Conservation (phyloP, 2,113 vertebrate genomes). For the Psittacara wagleri region DNA sequence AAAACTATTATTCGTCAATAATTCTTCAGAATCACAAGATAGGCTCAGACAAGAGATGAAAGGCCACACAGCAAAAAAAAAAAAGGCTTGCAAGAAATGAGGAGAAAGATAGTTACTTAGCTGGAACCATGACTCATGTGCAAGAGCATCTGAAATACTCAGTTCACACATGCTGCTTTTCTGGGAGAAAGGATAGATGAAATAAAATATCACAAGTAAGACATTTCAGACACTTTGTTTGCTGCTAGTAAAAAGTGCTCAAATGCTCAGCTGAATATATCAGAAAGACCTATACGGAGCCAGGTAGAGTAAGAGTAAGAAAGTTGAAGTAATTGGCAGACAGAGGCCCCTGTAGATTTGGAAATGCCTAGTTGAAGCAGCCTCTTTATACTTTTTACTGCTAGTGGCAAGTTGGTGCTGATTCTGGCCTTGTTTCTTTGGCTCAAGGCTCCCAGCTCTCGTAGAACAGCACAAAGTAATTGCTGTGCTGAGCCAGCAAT, state of each 20-base stretch:
- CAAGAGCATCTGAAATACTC: neutral
- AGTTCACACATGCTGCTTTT: neutral
- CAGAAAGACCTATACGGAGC: neutral
- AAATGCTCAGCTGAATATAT: neutral
- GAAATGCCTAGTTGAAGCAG: neutral
- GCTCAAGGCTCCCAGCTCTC: neutral
- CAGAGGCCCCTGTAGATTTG: neutral
- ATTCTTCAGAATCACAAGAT: neutral
- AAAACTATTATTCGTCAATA: neutral
- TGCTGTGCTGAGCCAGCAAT: neutral
- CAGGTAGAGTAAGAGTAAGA: neutral
- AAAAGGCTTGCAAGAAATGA: neutral
- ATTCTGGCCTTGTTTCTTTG: conserved; percentile 9
- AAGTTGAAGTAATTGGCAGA: neutral
- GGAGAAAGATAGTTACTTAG: neutral
- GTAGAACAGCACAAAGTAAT: neutral
- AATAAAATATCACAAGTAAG: neutral
- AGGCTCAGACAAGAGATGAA: neutral
- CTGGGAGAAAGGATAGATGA: neutral
- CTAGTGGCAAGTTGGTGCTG: neutral
- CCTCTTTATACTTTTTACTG: neutral
- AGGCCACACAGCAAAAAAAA: neutral
- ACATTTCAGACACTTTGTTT: neutral
- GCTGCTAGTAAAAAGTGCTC: neutral
- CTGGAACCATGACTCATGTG: neutral